Conservation (phyloP, 2,113 vertebrate genomes). For the Sinocyclocheilus maitianheensis region DNA sequence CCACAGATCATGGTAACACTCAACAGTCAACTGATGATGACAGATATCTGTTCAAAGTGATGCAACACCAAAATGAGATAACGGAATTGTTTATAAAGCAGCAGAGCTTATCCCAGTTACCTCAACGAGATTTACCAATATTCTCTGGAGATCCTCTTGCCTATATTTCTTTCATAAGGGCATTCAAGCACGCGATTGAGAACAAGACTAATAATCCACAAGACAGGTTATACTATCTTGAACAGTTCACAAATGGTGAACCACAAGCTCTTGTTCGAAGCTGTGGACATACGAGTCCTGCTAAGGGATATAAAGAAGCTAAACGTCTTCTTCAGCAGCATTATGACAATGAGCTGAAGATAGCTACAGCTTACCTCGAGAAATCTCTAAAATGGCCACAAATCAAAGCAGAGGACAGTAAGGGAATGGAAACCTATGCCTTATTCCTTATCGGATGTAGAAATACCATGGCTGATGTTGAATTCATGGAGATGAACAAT, state of each 20-base stretch:
- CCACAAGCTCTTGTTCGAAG: too few relatives aligned
- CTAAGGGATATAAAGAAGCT: not conserved
- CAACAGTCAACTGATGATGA: not conserved
- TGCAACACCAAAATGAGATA: not conserved
- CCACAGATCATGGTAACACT: not conserved
- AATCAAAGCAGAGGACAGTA: not conserved
- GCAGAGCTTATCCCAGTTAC: not conserved
- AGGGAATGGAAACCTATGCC: not conserved
- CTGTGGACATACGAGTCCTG: not conserved
- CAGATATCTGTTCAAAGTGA: not conserved
- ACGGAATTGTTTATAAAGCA: not conserved
- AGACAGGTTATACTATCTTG: too few relatives aligned
- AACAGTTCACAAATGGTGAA: too few relatives aligned
- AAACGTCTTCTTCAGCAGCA: not conserved
- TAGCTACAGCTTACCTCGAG: not conserved
- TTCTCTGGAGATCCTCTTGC: not conserved
- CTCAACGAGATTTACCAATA: not conserved
- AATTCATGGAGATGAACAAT: not conserved
- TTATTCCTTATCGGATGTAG: not conserved
- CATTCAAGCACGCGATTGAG: not conserved
- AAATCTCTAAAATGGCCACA: not conserved
- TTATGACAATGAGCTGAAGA: not conserved
- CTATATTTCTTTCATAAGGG: not conserved
- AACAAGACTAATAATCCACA: not conserved
- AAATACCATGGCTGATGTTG: constrained; percentile 4